Evolutionary conservation across 2,888 invertebrate genomes (phyloP), one percentile per base, ranked within the genome.

Genomic region (Hymenopus coronatus): DNA sequence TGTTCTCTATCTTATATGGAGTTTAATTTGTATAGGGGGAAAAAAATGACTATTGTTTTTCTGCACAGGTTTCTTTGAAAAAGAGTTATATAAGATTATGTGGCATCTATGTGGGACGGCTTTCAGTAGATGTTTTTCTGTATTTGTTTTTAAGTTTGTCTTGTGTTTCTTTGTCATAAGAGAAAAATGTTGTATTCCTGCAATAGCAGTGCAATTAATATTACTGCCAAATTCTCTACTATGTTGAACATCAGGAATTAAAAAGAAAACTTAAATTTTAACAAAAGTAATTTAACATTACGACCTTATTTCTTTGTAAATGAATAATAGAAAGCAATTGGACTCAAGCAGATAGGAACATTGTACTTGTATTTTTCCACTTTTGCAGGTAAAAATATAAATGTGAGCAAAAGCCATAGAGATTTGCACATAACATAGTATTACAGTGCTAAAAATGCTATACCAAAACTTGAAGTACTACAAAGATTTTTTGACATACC

Each of bases 361-460:
- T 3, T 70, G 81, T 86, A 86, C 81, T 86, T 86, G 86, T 86
- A 86, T 86, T 86, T 86, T 86, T 86, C 81, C 86, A 86, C 86
- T 86, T 86, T 86, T 86, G 54, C 86, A 86, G 86, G 86, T 86
- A 81, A 25, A 28, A 28, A 70, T 70, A 20, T 70, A 70, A 70
- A 70, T 70, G 54, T 70, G 54, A 70, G 54, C 54, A 20, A 70
- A 70, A 70, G 20, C 20, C 25, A 70, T 70, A 70, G 20, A 70
- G 54, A 70, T 70, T 8, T 70, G 54, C 54, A 70, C 54, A 70
- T 20, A 70, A 20, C 20, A 25, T 70, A 70, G 25, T 20, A 20
- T 70, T 14, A 20, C 54, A 70, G 20, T 25, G 20, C 20, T 70
- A 70, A 70, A 70, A 70, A 70, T 70, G 1, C 20, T 70, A 40